Base-by-base conservation (phyloP, 1,140 invertebrate species). In the Leptinotarsa lineolata region DNA sequence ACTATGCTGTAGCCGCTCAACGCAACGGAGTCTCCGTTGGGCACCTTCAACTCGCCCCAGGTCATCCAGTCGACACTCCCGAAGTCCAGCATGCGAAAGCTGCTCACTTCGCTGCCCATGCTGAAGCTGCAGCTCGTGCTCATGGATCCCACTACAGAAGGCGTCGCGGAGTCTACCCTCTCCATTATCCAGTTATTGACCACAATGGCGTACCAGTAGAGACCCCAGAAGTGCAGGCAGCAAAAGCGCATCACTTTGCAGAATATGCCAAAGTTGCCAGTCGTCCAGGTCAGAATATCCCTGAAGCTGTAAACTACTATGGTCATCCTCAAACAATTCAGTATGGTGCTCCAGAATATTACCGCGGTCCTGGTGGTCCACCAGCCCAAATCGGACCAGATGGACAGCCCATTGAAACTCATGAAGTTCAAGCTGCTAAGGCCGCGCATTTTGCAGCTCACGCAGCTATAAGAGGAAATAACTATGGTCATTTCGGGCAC, bases 31-130 rank as follows among this genome's bases (percentile, higher is more conserved):
- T 79, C 21, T 80, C 77, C 21, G n/a, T 67, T 16, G 20, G 48
- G 24, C 48, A 74, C 45, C 77, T 79, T 24, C 80, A 82, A 30
- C 71, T 80, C 11, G 71, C 72, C 39, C 72, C 64, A 6, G 74
- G 67, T 16, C 72, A 78, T 60, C 82, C 82, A 54, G 67, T 82
- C 15, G 86, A 87, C 72, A 84, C 86, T 4, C 86, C 86, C n/a
- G 87, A 86, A 77, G 89, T 90, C 11, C 87, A 88, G 59, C 85
- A 86, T 48, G 89, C 89, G 63, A 90, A 89, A 82, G 87, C 88
- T 58, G 86, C 84, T 5, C 88, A 89, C 77, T 87, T 88, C 78
- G 86, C 86, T 72, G 88, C 88, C 30, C 85, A 88, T 64, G 87
- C 84, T 44, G 83, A 88, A 66, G 88, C 85, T 54, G 82, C 84